Evolutionary conservation across 2,888 invertebrate species (phyloP).

Genomic region (Hecatera dysodea): DNA sequence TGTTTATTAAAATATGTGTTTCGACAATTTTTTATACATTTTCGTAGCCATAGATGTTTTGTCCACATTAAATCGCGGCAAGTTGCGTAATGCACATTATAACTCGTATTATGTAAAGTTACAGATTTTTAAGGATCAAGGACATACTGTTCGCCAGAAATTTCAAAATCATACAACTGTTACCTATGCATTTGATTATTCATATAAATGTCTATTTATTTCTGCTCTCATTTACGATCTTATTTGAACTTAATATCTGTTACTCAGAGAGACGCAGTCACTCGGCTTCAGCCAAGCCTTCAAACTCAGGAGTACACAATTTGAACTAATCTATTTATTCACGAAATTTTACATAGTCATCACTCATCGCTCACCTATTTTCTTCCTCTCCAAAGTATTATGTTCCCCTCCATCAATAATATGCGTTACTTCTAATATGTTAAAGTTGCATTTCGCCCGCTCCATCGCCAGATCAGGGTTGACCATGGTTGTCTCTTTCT

Average conservation of each 20-base stretch:
- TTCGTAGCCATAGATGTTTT: background rate
- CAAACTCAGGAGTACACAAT: background rate
- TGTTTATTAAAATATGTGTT: constrained; percentile 1
- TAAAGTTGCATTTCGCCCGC: constrained; percentile 93
- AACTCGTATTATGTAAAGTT: background rate
- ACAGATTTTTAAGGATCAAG: background rate
- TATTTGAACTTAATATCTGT: background rate
- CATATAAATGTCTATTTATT: background rate
- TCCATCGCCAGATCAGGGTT: constrained; percentile 93
- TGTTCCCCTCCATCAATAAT: constrained; percentile 94
- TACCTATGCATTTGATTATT: background rate
- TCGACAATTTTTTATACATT: constrained; percentile 1
- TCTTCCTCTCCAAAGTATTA: constrained; percentile 92
- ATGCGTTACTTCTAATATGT: constrained; percentile 93
- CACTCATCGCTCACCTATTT: constrained; percentile 78
- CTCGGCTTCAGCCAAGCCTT: background rate
- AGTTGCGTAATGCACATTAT: background rate
- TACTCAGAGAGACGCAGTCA: background rate
- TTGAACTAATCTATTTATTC: background rate
- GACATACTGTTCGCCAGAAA: background rate
- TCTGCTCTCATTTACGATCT: background rate
- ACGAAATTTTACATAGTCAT: background rate
- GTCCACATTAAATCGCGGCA: background rate
- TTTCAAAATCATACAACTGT: background rate
- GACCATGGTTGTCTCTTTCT: constrained; percentile 70